Conservation (phyloP, 2,113 vertebrate genomes). For the Xiphorhynchus elegans region DNA sequence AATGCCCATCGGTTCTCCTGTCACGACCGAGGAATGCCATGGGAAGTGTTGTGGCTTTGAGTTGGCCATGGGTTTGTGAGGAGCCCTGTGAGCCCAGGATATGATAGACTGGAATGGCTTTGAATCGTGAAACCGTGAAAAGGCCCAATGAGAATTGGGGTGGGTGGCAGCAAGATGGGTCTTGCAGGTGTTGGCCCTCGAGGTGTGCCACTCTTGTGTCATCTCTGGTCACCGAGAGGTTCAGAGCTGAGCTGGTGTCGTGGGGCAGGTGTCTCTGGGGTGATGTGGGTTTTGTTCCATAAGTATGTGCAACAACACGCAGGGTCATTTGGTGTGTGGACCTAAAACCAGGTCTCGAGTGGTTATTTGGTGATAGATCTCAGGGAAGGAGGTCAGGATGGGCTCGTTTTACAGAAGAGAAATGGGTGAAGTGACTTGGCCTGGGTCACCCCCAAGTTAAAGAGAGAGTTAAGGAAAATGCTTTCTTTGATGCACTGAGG, state of each 20-base stretch:
- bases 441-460: not conserved
- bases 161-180: not conserved
- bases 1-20: not conserved
- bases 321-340: rapidly evolving
- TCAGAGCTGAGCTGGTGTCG: not conserved
- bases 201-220: not conserved
- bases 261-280: not conserved
- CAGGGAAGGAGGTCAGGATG: rapidly evolving
- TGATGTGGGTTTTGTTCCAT: not conserved
- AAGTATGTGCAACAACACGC: not conserved
- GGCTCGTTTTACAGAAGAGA: not conserved
- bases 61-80: not conserved
- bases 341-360: rapidly evolving
- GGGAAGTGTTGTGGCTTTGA: conserved; percentile 1
- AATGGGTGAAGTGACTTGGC: not conserved
- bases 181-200: not conserved
- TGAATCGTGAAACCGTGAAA: not conserved
- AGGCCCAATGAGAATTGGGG: not conserved
- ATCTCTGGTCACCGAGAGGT: rapidly evolving
- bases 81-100: not conserved
- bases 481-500: not conserved
- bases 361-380: not conserved
- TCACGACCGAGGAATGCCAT: not conserved
- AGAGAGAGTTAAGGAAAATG: not conserved
- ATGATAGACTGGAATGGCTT: not conserved